These are phyloP conservation scores for Bombyx mandarina DNA, from an alignment of 1,140 invertebrate genomes.

Conservation along the genomic window DNA sequence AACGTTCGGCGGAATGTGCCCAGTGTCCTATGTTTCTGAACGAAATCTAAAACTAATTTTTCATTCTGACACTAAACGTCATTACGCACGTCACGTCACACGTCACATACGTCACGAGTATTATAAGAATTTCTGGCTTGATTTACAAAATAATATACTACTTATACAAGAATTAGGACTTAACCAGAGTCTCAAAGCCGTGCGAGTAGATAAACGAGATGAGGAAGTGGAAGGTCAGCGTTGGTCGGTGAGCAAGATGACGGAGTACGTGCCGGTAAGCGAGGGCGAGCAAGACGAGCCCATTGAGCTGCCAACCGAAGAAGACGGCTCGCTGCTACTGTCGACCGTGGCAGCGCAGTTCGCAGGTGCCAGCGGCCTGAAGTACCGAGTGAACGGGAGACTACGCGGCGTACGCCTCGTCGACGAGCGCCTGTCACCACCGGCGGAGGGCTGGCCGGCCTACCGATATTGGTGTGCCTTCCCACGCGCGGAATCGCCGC, in stretches of 20 bases:
- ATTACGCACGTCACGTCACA: constrained; percentile 30
- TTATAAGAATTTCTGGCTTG: constrained; percentile 8
- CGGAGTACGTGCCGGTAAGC: constrained; percentile 76
- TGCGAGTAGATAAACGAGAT: constrained; percentile 46
- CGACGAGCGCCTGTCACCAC: constrained; percentile 79
- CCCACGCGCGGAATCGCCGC: constrained; percentile 40
- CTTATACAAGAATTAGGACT: constrained; percentile 9
- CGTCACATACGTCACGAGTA: constrained; percentile 29
- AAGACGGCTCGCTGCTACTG: constrained; percentile 85
- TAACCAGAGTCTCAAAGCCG: constrained; percentile 9
- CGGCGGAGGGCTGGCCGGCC: constrained; percentile 58
- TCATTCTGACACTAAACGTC: constrained; percentile 16
- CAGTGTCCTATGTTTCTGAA: too few relatives aligned
- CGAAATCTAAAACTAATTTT: too few relatives aligned
- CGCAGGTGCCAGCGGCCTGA: constrained; percentile 89
- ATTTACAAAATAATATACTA: neutral
- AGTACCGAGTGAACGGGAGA: constrained; percentile 86
- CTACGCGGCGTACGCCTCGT: constrained; percentile 85
- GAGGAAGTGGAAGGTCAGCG: constrained; percentile 27
- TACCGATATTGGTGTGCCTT: constrained; percentile 65
- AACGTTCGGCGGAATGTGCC: too few relatives aligned
- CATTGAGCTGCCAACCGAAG: constrained; percentile 90
- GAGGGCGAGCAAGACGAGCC: constrained; percentile 90
- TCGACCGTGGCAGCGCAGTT: constrained; percentile 89
- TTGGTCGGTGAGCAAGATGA: constrained; percentile 53